These are phyloP conservation scores for Cyclophora punctaria DNA, from an alignment of 2,888 invertebrate species.

Conservation along the genomic window DNA sequence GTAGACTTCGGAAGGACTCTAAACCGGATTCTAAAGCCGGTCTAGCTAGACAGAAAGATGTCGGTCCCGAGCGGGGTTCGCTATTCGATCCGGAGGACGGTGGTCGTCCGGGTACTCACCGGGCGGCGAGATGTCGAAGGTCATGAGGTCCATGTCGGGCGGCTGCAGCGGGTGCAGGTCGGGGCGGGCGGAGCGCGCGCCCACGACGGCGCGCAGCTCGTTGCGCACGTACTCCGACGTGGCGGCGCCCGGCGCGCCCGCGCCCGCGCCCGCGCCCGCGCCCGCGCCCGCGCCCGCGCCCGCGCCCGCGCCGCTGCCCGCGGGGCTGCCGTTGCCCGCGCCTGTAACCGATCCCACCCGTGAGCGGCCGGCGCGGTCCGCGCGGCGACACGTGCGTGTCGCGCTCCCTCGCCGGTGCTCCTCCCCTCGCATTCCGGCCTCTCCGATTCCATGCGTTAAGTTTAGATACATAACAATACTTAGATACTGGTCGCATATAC, in stretches of 20 bases:
- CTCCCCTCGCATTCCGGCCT: not conserved
- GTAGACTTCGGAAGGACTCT: no score
- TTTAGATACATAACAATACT: slow-evolving; percentile 1
- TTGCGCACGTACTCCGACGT: slow-evolving; percentile 93
- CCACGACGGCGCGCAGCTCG: slow-evolving; percentile 91
- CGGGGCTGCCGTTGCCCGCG: slow-evolving; percentile 35
- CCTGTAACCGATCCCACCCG: slow-evolving; percentile 18
- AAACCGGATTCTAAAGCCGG: no score
- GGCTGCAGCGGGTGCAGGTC: slow-evolving; percentile 69
- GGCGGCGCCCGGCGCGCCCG: slow-evolving; percentile 67
- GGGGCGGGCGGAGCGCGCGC: slow-evolving; percentile 81
- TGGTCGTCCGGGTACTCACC: slow-evolving; percentile 33
- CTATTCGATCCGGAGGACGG: no score
- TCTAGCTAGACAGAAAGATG: no score
- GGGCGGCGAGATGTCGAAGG: slow-evolving; percentile 81
- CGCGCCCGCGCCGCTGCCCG: slow-evolving; percentile 16
- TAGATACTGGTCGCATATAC: slow-evolving; percentile 6
- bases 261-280: slow-evolving; percentile 36
- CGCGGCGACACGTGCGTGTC: not conserved
- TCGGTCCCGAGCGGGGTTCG: no score
- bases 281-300: slow-evolving; percentile 33
- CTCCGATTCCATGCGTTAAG: not conserved
- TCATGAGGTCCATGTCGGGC: slow-evolving; percentile 82
- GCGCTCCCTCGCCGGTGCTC: not conserved
- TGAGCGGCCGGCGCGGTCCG: slow-evolving; percentile 1